Evolutionary conservation across 1,140 invertebrate species (phyloP).

Genomic region (Drosophila arizonae): DNA sequence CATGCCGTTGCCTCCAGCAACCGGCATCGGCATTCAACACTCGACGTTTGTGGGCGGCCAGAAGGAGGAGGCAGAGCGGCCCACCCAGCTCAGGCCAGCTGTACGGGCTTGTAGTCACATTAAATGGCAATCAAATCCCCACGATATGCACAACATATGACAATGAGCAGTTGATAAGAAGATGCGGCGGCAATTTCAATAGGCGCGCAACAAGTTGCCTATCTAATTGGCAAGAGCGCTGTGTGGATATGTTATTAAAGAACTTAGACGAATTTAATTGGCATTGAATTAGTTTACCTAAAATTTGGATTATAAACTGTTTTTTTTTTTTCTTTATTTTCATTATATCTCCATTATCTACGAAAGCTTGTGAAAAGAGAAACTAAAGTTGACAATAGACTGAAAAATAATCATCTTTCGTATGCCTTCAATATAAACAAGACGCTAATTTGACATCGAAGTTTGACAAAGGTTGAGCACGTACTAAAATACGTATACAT

Average conservation of each 20-base stretch:
- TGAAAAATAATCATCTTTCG: too few species aligned
- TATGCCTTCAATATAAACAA: not conserved
- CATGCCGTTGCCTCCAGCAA: constrained; percentile 32
- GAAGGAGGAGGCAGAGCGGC: too few species aligned
- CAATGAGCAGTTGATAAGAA: not conserved
- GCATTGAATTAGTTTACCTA: too few species aligned
- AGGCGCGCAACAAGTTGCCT: not conserved
- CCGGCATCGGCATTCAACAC: constrained; percentile 25
- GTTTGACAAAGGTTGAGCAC: constrained; percentile 8
- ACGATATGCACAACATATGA: constrained; percentile 25
- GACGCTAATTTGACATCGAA: not conserved
- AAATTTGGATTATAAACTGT: too few species aligned
- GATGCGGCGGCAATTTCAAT: not conserved
- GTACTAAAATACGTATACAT: constrained; percentile 2
- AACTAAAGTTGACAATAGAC: too few species aligned
- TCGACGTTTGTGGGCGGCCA: not conserved
- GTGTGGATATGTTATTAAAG: too few species aligned
- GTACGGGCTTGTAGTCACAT: constrained; percentile 5
- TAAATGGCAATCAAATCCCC: constrained; percentile 25
- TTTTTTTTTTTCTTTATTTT: too few species aligned
- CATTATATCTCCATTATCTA: too few species aligned
- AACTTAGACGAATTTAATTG: too few species aligned
- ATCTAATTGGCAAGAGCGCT: constrained; percentile 1
- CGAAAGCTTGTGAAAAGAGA: too few species aligned
- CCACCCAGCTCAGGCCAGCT: too few species aligned